These are phyloP conservation scores for Melinopterus prodromus DNA, from an alignment of 2,888 invertebrate genomes.

Conservation along the genomic window DNA sequence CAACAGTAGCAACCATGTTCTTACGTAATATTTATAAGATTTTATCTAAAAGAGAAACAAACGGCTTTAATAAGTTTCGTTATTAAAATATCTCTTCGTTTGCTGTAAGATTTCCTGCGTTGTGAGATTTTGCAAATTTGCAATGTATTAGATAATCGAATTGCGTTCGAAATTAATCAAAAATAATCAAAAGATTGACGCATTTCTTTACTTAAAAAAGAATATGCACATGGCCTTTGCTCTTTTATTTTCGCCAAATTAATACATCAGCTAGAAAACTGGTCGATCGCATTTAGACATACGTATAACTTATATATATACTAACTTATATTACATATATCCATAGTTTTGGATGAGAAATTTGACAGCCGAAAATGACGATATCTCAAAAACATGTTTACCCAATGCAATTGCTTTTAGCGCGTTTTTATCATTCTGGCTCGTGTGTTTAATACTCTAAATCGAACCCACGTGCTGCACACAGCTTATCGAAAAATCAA, in stretches of 20 bases:
- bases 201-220: neutral
- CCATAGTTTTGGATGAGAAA: neutral
- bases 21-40: neutral
- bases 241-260: neutral
- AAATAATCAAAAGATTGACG: neutral
- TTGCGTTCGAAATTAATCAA: too few relatives aligned
- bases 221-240: neutral
- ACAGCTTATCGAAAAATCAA: neutral
- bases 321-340: neutral
- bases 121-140: neutral
- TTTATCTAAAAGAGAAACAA: neutral
- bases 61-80: neutral
- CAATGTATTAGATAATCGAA: neutral
- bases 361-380: neutral
- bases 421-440: neutral
- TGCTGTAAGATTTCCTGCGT: too few relatives aligned
- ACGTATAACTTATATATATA: neutral
- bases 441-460: neutral
- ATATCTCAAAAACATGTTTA: slow-evolving; percentile 4
- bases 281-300: neutral
- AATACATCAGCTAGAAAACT: neutral
- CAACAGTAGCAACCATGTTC: neutral
- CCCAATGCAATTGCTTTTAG: neutral
- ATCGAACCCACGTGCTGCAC: neutral
- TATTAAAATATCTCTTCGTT: neutral